These are phyloP conservation scores for Lepidurus couesii DNA, from an alignment of 1,140 invertebrate species.

Conservation along the genomic window DNA sequence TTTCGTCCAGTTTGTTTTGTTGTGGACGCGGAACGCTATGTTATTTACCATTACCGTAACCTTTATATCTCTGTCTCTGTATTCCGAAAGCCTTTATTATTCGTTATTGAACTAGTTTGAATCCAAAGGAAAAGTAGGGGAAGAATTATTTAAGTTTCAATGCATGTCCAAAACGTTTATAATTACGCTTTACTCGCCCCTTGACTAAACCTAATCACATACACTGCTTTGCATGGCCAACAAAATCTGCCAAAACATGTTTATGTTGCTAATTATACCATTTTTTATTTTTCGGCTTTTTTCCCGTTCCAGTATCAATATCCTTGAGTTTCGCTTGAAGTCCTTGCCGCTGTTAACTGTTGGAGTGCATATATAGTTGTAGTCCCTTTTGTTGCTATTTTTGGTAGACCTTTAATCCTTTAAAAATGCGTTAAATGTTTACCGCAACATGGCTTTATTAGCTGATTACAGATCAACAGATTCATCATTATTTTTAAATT, in stretches of 20 bases:
- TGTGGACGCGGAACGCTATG: neutral
- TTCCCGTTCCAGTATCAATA: neutral
- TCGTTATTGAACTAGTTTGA: neutral
- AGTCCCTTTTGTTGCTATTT: neutral
- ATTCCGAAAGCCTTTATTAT: neutral
- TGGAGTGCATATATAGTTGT: neutral
- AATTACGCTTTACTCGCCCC: no score
- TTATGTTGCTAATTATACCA: neutral
- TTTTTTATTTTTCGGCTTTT: neutral
- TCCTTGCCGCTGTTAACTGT: conserved; percentile 1
- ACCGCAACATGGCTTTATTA: neutral
- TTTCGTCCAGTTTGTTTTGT: neutral
- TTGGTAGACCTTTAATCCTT: neutral
- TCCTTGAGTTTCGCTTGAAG: conserved; percentile 3
- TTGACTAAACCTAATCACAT: neutral
- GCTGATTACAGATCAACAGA: neutral
- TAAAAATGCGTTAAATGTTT: neutral
- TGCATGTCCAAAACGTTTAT: no score
- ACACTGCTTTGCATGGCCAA: neutral
- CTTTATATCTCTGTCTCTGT: neutral
- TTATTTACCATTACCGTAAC: neutral
- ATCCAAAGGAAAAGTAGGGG: neutral
- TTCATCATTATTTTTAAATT: neutral
- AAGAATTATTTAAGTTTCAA: no score
- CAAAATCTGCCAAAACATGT: neutral